Base-by-base conservation (phyloP, 1,140 invertebrate genomes). In the Bacillus rossius region DNA sequence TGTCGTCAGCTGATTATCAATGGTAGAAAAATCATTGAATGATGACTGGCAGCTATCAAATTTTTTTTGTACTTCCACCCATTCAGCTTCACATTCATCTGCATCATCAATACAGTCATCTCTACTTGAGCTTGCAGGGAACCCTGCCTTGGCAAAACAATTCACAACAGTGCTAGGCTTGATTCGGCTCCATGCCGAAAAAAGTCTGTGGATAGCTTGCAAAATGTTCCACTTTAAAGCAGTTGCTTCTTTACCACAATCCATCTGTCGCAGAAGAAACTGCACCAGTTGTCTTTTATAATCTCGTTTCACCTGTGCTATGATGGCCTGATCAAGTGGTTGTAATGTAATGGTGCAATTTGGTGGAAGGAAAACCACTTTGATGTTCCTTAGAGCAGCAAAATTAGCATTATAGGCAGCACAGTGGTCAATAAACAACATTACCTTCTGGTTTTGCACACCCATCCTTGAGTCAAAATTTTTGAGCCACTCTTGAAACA, bases 321-420 rank as follows among this genome's bases (percentile, higher is more conserved):
- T 75, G n/a, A 73, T 64, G 4, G 67, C 69, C 57, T 66, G 66
- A 61, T 73, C 69, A 61, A 73, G 64, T 14, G 68, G 69, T 55
- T 75, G 71, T 2, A 73, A 37, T 48, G 64, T 59, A 3, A 63
- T 61, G 10, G 72, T 73, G 0, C 65, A 67, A 57, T 74, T 74
- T 19, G 67, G 50, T 13, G 71, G 70, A 5, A 73, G 57, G 57
- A 67, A 73, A 8, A 61, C 57, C 0, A 70, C 26, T 43, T 63
- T 66, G 5, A 69, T 61, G 57, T 64, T 57, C 40, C n/a, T 60
- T 57, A 58, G 52, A 34, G 29, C 29, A 49, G 67, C 34, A 41
- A 50, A 45, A 13, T 29, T 34, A 16, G 10, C 8, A 56, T 72
- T 69, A 17, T 67, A 45, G n/a, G 63, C 17, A 55, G 59, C 68